Base-by-base conservation (phyloP, 2,113 vertebrate genomes). In the Cinclus cinclus region DNA sequence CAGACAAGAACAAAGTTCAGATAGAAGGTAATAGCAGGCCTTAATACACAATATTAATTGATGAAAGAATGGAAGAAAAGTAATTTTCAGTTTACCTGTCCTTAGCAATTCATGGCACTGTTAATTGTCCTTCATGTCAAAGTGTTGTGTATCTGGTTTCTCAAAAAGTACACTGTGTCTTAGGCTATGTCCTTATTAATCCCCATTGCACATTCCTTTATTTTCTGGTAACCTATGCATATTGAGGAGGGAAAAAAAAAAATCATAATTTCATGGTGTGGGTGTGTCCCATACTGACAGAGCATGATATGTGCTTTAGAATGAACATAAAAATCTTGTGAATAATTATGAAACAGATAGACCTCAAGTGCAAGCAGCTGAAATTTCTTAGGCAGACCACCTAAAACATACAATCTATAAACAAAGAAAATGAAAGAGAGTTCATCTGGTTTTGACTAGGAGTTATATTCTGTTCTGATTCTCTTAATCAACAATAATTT, bases 11-110 rank as follows among this genome's bases (percentile, higher is more conserved):
- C 62, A 56, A 70, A 55, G 6, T 87, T 75, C 33, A 46, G 41
- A 68, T 71, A 90, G 25, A 71, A n/a, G 31, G 24, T 20, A 71
- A 67, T 11, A 71, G 31, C 41, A 96, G 74, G 78, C 49, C 31
- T 64, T 75, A 79, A 59, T 6, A 41, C 3, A 11, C 2, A 15
- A 2, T 8, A 37, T 60, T 50, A 79, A 63, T 10, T 7, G 69
- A 78, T 64, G 50, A 90, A 89, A 70, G n/a, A 96, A 79, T 11
- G 35, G 39, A 89, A 93, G 9, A 23, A 89, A 93, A 87, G 65
- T 9, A 6, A 83, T 35, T 50, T 96, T 80, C 82, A 59, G 42
- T 91, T 97, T 97, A 98, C 98, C 92, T 96, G 75, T 64, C 28
- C 69, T 76, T 80, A 96, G 87, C 69, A 68, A 60, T 73, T 81